phyloP scores from a whole-genome alignment of 1,140 invertebrate species.

The Marisa cornuarietis region DNA sequence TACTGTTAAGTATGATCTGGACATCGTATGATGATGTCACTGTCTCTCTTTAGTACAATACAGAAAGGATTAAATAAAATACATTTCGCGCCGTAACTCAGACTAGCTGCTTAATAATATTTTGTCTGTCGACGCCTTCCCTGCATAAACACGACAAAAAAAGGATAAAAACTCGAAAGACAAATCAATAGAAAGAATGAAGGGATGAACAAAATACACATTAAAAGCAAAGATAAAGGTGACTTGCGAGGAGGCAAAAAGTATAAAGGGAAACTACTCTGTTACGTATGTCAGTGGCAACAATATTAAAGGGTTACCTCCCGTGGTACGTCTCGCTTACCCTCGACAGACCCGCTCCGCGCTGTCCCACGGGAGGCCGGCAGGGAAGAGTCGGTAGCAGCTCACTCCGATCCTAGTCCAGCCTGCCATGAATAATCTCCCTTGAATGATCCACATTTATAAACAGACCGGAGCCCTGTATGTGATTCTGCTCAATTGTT shows the following conservation, averaged over 20 bases:
- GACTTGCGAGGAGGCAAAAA: background rate
- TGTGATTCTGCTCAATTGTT: too few relatives aligned
- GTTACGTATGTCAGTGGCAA: background rate
- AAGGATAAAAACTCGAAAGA: background rate
- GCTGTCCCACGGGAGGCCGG: constrained; percentile 10
- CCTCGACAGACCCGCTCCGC: constrained; percentile 5
- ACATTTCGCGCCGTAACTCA: too few relatives aligned
- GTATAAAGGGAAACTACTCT: background rate
- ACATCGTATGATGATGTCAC: too few relatives aligned
- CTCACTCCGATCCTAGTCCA: constrained; percentile 10
- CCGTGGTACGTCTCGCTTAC: background rate
- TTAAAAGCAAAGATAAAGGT: background rate
- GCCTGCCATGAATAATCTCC: background rate
- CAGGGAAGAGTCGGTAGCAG: constrained; percentile 13
- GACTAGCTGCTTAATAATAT: too few relatives aligned
- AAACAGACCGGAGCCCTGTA: too few relatives aligned
- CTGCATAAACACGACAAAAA: background rate
- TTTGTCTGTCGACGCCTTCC: background rate
- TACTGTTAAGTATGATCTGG: too few relatives aligned
- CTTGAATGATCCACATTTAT: too few relatives aligned
- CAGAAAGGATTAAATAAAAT: too few relatives aligned
- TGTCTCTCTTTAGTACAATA: too few relatives aligned
- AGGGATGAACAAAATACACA: too few relatives aligned
- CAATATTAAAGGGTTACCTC: too few relatives aligned
- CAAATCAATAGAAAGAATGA: background rate